phyloP scores from a whole-genome alignment of 2,113 vertebrate species.

The Nyctibius bracteatus region DNA sequence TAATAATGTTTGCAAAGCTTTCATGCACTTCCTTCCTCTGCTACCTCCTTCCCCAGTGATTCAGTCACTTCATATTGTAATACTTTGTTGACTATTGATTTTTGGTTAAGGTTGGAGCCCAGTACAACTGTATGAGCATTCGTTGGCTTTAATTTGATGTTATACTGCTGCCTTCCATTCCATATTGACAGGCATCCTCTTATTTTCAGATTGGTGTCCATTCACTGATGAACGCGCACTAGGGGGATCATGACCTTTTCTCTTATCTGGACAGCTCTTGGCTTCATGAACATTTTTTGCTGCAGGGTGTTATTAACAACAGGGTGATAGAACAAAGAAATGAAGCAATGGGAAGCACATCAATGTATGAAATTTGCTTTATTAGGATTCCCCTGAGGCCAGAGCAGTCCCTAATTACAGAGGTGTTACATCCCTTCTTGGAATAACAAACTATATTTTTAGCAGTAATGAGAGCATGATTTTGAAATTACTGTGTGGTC shows the following conservation, averaged over 20 bases:
- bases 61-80: constrained; percentile 74
- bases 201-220: constrained; percentile 72
- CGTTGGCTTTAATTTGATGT: constrained; percentile 75
- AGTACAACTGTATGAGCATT: constrained; percentile 70
- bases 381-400: constrained; percentile 61
- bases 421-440: constrained; percentile 61
- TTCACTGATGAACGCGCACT: constrained; percentile 73
- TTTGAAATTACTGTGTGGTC: constrained; percentile 57
- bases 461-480: constrained; percentile 48
- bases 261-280: constrained; percentile 80
- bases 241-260: constrained; percentile 76
- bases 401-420: constrained; percentile 62
- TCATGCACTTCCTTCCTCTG: constrained; percentile 19
- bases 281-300: constrained; percentile 80
- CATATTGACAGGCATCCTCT: constrained; percentile 76
- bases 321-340: constrained; percentile 75
- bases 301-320: constrained; percentile 80
- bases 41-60: constrained; percentile 39
- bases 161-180: constrained; percentile 62
- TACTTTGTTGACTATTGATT: constrained; percentile 79
- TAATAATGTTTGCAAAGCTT: constrained; percentile 42
- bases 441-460: constrained; percentile 61
- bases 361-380: constrained; percentile 74
- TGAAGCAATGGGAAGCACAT: constrained; percentile 64
- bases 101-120: constrained; percentile 73